A percentile compares a stretch with the other conserved stretches of the same genome.
Evolutionary conservation across 92 coral and sea anemone species (phyloP).

Genomic region (Heliopora coerulea): DNA sequence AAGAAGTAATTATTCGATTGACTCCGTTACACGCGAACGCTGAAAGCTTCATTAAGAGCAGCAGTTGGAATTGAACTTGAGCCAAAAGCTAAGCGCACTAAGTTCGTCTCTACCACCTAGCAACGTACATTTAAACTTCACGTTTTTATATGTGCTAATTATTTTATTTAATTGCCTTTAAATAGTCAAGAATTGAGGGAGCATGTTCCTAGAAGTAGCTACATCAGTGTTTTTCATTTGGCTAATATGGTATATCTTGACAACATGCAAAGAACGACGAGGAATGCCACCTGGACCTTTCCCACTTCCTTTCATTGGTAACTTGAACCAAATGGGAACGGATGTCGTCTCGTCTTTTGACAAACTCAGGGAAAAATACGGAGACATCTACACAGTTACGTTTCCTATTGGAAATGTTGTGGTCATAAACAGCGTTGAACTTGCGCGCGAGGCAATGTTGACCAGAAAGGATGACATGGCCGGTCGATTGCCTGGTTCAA

Average conservation of each 20-base stretch:
- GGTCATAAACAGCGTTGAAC: slow-evolving; percentile 41
- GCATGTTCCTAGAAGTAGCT: slow-evolving; percentile 2
- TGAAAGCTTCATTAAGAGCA: too few species aligned
- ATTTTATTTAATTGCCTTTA: too few species aligned
- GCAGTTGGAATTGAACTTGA: too few species aligned
- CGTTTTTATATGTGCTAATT: too few species aligned
- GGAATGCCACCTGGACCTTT: slow-evolving; percentile 13
- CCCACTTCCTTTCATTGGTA: slow-evolving; percentile 20
- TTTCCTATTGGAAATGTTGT: slow-evolving; percentile 53
- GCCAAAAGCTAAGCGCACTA: too few species aligned
- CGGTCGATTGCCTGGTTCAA: slow-evolving; percentile 44
- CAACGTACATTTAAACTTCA: too few species aligned
- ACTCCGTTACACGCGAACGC: too few species aligned
- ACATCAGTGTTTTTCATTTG: background rate
- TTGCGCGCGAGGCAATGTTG: slow-evolving; percentile 56
- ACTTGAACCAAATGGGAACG: background rate
- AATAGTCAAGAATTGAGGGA: too few species aligned
- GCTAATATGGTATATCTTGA: background rate
- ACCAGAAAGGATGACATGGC: slow-evolving; percentile 57
- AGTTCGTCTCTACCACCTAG: too few species aligned
- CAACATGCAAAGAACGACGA: background rate
- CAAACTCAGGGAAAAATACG: slow-evolving; percentile 52
- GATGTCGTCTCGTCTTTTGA: background rate
- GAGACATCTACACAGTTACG: slow-evolving; percentile 42
- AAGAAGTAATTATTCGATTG: too few species aligned